Evolutionary conservation across 2,113 vertebrate species (phyloP), one percentile per base, ranked within the genome.

Genomic region (Vulpes vulpes): DNA sequence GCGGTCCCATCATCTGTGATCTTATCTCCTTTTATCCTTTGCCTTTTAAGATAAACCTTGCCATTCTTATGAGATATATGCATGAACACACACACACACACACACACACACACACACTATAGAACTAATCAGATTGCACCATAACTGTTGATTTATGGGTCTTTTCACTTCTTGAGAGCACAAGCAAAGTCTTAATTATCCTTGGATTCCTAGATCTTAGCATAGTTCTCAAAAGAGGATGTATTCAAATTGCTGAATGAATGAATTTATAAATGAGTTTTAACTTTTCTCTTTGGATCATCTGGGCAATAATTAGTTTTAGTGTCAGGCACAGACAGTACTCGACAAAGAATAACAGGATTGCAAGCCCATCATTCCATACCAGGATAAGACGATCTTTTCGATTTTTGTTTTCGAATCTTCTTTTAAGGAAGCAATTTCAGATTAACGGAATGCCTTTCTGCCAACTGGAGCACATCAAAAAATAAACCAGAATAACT

Each of bases 381-480:
- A 64, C 10, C 6, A 89, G 62, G 8, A 3, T 78, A 30, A 53
- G 16, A 35, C 35, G 19, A 67, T 89, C 38, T 19, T 73, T 84
- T 64, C 19, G 1, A 25, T 35, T 17, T 55, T 76, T 85, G 35
- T 86, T 85, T 86, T 69, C n/a, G 62, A 82, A 53, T 87, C 23
- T 74, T 84, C 67, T 84, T 90, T 88, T 79, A 86, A 30, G 53
- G 67, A 96, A 95, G 51, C 15, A 96, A 76, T 89, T 96, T 51
- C 55, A 76, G 69, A 92, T 90, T 62, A 92, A 60, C 53, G 32
- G 35, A 65, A 83, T 43, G 30, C 4, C 71, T 73, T 84, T 57
- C 55, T 91, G 14, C 1, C 30, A 81, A 11, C 4, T 27, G 80
- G 20, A 38, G 19, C 71, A 23, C 7, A 79, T 86, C 64, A 32